Conservation (phyloP, 2,113 vertebrate species). For the Prinia subflava region DNA sequence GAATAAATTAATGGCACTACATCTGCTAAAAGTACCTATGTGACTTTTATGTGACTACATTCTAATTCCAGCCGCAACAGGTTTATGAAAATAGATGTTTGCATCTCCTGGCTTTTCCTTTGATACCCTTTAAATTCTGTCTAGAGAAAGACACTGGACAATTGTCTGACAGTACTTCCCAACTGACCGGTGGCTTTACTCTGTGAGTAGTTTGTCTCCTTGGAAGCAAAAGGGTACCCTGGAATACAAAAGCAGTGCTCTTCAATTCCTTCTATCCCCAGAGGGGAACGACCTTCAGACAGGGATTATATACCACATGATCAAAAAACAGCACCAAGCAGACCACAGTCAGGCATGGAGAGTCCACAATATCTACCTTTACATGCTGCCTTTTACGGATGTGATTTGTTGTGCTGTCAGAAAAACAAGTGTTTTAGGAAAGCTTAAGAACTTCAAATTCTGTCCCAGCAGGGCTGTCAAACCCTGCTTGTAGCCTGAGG, state of each 20-base stretch:
- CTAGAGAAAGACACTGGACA: not conserved
- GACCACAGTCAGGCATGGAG: not conserved
- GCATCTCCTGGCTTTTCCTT: not conserved
- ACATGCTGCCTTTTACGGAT: not conserved
- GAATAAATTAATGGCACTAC: not conserved
- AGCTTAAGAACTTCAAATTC: slow-evolving; percentile 8
- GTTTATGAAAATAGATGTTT: not conserved
- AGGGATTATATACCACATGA: not conserved
- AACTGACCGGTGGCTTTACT: not conserved
- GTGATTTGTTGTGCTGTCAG: not conserved
- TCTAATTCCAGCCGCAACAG: not conserved
- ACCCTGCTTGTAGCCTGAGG: not conserved
- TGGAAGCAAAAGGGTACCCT: not conserved
- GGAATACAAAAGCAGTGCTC: not conserved
- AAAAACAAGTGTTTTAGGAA: slow-evolving; percentile 5
- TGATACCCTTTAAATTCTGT: not conserved
- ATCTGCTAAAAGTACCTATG: not conserved
- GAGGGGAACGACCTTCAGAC: not conserved
- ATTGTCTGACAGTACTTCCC: not conserved
- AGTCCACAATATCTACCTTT: not conserved
- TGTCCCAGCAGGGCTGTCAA: slow-evolving; percentile 33
- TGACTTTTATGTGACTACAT: not conserved
- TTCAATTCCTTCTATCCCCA: not conserved
- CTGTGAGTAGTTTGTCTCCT: not conserved
- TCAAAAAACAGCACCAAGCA: not conserved